Base-by-base conservation (phyloP, 2,113 vertebrate genomes). In the Colaptes auratus region DNA sequence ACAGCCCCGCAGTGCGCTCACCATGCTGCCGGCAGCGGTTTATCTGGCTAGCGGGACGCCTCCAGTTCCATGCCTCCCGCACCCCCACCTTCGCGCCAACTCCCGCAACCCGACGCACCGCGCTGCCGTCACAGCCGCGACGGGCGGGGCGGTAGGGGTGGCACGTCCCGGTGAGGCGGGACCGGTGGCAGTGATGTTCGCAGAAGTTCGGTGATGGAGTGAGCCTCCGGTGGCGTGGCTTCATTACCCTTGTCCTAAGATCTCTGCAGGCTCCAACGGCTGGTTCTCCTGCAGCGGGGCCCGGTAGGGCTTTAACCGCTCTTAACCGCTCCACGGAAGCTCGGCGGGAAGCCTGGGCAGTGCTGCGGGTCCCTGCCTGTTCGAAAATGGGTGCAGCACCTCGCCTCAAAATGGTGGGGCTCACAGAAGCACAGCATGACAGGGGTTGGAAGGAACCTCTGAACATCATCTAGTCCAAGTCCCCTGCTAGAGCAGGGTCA, bases 61-160 rank as follows among this genome's bases (percentile, higher is more conserved):
- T 52, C 36, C 28, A 11, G 15, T 4, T 31, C 82, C 87, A 82
- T 90, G n/a, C 44, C 76, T 16, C 20, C 84, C 35, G 9, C 65
- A n/a, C 44, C 25, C 53, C 50, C 42, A n/a, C 55, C 80, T 91
- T 92, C 78, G 85, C 96, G 95, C 93, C 59, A 93, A 92, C 31
- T 58, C 70, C 31, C 35, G 25, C 18, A 11, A 1, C 33, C 4
- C 44, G 42, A 61, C 88, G 87, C 72, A 7, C 15, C 2, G 13
- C 7, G 50, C n/a, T 73, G 66, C 3, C 89, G 92, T 94, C 89
- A 94, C 81, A 27, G 15, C 15, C 33, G 81, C 86, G 86, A 59
- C 48, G 81, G 89, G 69, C 42, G 78, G 85, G 46, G 63, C 72
- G 15, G 72, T 0, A 10, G 18, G 28, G 28, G 28, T 58, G 28